Conservation (phyloP, 2,888 invertebrate genomes). For the Poecilobothrus nobilitatus region DNA sequence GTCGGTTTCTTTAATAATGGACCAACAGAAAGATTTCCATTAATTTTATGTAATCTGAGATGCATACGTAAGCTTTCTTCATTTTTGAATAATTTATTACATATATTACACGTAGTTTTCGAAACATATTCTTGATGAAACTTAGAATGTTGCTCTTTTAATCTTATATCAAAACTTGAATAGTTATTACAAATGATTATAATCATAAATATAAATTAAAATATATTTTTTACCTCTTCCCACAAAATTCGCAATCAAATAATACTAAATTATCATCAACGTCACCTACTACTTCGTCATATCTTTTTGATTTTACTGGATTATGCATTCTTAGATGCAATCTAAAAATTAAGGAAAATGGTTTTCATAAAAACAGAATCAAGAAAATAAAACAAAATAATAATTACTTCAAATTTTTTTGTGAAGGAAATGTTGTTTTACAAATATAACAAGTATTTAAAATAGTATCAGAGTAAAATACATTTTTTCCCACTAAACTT, state of each 20-base stretch:
- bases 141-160: conserved; percentile 6
- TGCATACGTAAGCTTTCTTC: conserved; percentile 62
- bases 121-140: conserved; percentile 51
- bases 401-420: conserved; percentile 47
- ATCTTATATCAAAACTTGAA: neutral
- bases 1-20: conserved; percentile 19
- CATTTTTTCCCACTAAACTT: too few species aligned
- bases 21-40: conserved; percentile 16
- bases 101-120: conserved; percentile 55
- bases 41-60: conserved; percentile 54
- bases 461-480: too few species aligned
- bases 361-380: neutral
- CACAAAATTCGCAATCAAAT: conserved; percentile 50
- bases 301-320: conserved; percentile 49
- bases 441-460: conserved; percentile 51
- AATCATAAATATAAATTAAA: neutral
- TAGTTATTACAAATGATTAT: neutral
- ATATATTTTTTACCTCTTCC: conserved; percentile 37
- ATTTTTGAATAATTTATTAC: conserved; percentile 66
- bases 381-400: conserved; percentile 8
- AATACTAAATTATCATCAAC: conserved; percentile 35
- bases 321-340: conserved; percentile 68
- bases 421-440: conserved; percentile 57
- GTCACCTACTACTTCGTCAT: conserved; percentile 36
- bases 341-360: conserved; percentile 30